Percentiles rank a stretch among this genome's conserved stretches.
Evolutionary conservation across 2,113 vertebrate species (phyloP).

Genomic region (Chionis minor): DNA sequence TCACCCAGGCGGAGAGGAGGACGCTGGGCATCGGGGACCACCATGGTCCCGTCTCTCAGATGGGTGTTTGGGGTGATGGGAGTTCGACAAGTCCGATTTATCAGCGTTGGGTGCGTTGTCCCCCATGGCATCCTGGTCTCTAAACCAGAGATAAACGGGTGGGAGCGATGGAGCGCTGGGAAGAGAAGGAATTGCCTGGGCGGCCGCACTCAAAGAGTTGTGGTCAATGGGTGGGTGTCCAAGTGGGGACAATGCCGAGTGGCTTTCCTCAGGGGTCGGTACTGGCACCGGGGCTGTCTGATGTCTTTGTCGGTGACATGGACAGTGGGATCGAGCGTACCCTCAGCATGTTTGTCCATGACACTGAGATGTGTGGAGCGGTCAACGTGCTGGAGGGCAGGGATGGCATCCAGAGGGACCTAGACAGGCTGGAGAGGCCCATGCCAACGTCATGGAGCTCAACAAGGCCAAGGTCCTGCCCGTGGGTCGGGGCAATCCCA

Average conservation of each 20-base stretch:
- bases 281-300: neutral
- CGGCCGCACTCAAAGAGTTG: neutral
- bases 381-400: neutral
- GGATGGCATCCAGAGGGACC: neutral
- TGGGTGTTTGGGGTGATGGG: rapidly evolving
- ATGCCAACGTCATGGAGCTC: neutral
- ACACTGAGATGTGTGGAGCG: neutral
- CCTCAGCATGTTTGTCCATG: neutral
- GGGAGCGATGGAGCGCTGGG: neutral
- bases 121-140: neutral
- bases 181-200: neutral
- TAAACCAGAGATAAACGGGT: neutral
- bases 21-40: rapidly evolving
- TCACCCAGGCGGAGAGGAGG: neutral
- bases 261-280: too few species aligned
- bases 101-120: rapidly evolving
- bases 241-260: neutral
- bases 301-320: neutral
- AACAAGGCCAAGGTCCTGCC: neutral
- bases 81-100: neutral
- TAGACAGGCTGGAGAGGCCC: neutral
- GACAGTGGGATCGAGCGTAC: neutral
- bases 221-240: neutral
- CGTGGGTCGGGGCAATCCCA: neutral
- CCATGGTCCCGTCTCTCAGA: rapidly evolving